phyloP scores from a whole-genome alignment of 2,888 invertebrate genomes.

The Dimorphilus gyrociliatus region DNA sequence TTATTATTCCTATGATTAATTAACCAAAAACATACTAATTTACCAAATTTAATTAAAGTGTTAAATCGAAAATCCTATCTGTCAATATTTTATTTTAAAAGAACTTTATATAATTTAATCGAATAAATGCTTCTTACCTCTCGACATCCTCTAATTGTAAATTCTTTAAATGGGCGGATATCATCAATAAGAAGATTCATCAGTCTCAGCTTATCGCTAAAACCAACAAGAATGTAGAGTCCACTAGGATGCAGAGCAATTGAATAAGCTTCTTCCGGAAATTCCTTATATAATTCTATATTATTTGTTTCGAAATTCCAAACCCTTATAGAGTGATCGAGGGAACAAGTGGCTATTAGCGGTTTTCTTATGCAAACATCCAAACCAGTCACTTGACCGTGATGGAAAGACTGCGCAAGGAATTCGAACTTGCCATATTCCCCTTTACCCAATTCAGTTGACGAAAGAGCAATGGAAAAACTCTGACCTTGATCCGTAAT shows the following conservation, averaged over 20 bases:
- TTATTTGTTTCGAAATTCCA: slow-evolving; percentile 70
- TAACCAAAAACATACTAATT: too few species aligned
- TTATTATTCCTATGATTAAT: too few species aligned
- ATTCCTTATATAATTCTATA: slow-evolving; percentile 58
- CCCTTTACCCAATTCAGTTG: slow-evolving; percentile 36
- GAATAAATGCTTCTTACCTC: slow-evolving; percentile 33
- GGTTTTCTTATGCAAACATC: slow-evolving; percentile 78
- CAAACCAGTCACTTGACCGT: slow-evolving; percentile 59
- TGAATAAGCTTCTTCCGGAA: slow-evolving; percentile 60
- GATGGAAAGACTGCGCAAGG: slow-evolving; percentile 44
- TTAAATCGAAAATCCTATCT: too few species aligned
- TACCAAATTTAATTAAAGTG: too few species aligned
- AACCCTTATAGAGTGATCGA: slow-evolving; percentile 66
- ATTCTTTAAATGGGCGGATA: slow-evolving; percentile 52
- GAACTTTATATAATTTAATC: not conserved
- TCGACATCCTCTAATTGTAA: slow-evolving; percentile 57
- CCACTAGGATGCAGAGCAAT: slow-evolving; percentile 61
- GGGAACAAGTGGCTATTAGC: slow-evolving; percentile 61
- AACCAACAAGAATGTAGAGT: slow-evolving; percentile 68
- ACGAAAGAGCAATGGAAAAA: slow-evolving; percentile 37
- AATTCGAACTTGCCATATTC: slow-evolving; percentile 33
- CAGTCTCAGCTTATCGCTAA: slow-evolving; percentile 71
- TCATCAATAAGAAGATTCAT: slow-evolving; percentile 76
- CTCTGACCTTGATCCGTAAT: slow-evolving; percentile 40
- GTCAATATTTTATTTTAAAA: not conserved